Conservation (phyloP, 1,140 invertebrate species). For the Hestina assimilis region DNA sequence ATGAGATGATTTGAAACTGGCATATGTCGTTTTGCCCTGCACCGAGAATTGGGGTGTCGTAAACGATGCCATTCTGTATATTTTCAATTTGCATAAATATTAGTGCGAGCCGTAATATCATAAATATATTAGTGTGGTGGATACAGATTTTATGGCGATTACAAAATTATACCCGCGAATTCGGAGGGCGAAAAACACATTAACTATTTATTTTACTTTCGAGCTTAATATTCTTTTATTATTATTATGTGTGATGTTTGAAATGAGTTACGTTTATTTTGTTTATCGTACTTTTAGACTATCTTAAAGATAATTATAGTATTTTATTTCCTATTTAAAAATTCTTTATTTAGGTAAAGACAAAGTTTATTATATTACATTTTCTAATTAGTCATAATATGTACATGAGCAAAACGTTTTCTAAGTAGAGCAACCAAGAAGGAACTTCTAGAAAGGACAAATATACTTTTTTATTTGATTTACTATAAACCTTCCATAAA, state of each 20-base stretch:
- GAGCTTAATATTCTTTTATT: slow-evolving; percentile 11
- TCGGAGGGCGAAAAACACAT: slow-evolving; percentile 43
- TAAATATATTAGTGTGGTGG: slow-evolving; percentile 77
- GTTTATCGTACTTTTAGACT: not conserved
- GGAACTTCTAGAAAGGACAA: too few species aligned
- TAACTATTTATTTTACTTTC: slow-evolving; percentile 29
- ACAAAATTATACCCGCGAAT: slow-evolving; percentile 59
- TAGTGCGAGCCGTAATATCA: slow-evolving; percentile 70
- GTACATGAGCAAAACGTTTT: too few species aligned
- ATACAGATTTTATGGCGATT: slow-evolving; percentile 77
- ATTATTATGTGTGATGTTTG: slow-evolving; percentile 4
- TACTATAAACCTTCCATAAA: too few species aligned
- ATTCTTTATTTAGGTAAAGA: too few species aligned
- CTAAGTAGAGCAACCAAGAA: too few species aligned
- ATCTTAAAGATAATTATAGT: not conserved
- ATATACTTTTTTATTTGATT: too few species aligned
- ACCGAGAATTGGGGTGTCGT: slow-evolving; percentile 59
- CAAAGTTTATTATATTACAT: not conserved
- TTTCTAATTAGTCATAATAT: not conserved
- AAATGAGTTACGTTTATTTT: not conserved
- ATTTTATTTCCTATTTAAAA: too few species aligned
- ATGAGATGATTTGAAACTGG: slow-evolving; percentile 37
- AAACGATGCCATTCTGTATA: slow-evolving; percentile 68
- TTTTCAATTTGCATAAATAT: slow-evolving; percentile 79
- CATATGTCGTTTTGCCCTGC: slow-evolving; percentile 54